These are phyloP conservation scores for Ianthella basta DNA, from an alignment of 37 sponge, comb jelly and placozoan genomes.

Conservation along the genomic window DNA sequence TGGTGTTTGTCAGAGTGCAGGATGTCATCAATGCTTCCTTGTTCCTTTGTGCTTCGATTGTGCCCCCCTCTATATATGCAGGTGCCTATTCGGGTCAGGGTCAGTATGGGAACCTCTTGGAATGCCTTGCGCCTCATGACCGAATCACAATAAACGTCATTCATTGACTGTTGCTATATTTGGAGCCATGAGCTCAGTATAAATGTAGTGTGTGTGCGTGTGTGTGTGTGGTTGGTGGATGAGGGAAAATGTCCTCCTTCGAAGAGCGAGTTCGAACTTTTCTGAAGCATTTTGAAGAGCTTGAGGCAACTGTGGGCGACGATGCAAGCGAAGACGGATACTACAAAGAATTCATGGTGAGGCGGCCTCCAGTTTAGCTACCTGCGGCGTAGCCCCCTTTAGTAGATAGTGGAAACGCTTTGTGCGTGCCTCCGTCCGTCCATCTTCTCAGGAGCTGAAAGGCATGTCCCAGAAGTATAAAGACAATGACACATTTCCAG, in stretches of 20 bases:
- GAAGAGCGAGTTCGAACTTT: conserved; percentile 40
- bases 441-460: conserved; percentile 63
- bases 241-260: conserved; percentile 32
- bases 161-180: neutral
- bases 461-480: conserved; percentile 53
- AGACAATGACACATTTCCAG: conserved; percentile 60
- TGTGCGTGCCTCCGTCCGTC: no score
- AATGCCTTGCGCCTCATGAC: neutral
- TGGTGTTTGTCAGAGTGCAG: no score
- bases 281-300: conserved; percentile 44
- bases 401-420: no score
- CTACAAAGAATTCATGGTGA: conserved; percentile 58
- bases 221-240: no score
- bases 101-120: conserved; percentile 60
- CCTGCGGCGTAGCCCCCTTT: no score
- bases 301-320: conserved; percentile 1
- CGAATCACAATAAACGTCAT: neutral
- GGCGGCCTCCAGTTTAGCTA: neutral
- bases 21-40: no score
- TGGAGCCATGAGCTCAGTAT: neutral
- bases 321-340: conserved; percentile 54
- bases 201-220: no score
- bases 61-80: no score
- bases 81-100: conserved; percentile 63
- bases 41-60: no score